Conservation (phyloP, 2,113 vertebrate genomes). For the Psephotus haematonotus region DNA sequence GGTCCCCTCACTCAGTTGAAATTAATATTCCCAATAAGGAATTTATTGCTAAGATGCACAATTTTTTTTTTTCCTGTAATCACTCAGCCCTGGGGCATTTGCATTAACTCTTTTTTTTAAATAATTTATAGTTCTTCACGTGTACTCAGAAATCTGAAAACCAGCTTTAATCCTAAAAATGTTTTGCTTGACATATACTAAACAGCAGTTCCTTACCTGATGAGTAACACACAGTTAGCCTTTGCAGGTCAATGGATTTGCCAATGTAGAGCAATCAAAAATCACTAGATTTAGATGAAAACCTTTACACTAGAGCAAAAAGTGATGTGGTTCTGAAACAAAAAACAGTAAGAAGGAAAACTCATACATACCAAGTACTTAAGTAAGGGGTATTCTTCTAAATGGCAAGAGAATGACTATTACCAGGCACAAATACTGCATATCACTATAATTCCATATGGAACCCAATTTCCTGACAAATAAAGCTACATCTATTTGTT, state of each 20-base stretch:
- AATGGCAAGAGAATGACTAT: background rate
- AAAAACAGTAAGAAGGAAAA: background rate
- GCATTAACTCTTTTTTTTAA: background rate
- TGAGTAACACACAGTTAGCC: background rate
- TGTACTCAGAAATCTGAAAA: background rate
- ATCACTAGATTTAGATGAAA: background rate
- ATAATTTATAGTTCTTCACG: background rate
- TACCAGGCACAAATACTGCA: background rate
- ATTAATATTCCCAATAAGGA: background rate
- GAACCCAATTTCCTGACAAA: background rate
- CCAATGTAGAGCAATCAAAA: background rate
- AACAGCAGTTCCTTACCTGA: background rate
- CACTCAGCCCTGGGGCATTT: background rate
- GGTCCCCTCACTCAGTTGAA: background rate
- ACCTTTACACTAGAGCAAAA: background rate
- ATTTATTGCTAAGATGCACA: background rate
- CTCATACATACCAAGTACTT: background rate
- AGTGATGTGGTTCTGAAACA: background rate
- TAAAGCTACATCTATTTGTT: background rate
- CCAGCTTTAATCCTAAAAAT: background rate
- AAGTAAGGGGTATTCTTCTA: fast-evolving
- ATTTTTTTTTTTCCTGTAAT: background rate
- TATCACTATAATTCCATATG: background rate
- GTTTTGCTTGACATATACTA: background rate
- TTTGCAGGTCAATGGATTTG: background rate